Percentiles rank a stretch among this genome's conserved stretches.
These are phyloP conservation scores for Sphaeramia orbicularis DNA, from an alignment of 2,797 vertebrate genomes.

Conservation along the genomic window DNA sequence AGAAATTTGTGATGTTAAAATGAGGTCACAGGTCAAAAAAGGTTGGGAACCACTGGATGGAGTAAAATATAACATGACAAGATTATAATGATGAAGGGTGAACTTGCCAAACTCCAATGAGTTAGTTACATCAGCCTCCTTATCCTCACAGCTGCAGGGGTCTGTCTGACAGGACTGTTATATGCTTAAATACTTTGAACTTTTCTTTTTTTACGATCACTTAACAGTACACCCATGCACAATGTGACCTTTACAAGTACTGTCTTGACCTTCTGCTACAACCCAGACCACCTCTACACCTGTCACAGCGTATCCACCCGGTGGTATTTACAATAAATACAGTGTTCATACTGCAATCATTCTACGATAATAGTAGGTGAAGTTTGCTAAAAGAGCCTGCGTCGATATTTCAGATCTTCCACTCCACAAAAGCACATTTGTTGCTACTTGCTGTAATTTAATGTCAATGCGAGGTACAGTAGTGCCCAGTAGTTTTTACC, in stretches of 20 bases:
- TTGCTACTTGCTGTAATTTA: not conserved
- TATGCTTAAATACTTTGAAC: no score
- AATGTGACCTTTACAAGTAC: no score
- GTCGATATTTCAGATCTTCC: not conserved
- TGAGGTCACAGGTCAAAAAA: no score
- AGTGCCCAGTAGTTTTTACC: not conserved
- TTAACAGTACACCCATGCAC: no score
- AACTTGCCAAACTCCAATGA: slow-evolving; percentile 1
- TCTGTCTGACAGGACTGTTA: no score
- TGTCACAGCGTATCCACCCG: no score
- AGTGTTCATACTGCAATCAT: not conserved
- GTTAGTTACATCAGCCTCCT: not conserved
- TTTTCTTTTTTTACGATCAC: no score
- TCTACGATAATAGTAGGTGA: not conserved
- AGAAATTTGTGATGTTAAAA: no score
- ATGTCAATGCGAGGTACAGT: slow-evolving; percentile 6
- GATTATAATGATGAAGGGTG: slow-evolving; percentile 13
- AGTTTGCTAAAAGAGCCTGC: not conserved
- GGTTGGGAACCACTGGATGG: no score
- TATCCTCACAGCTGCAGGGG: no score
- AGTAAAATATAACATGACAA: slow-evolving; percentile 1
- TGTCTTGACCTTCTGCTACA: not conserved
- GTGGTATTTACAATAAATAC: not conserved
- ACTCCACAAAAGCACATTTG: not conserved
- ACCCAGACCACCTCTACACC: no score